Percentiles rank a stretch among this genome's conserved stretches.
These are phyloP conservation scores for Lutraria lutraria DNA, from an alignment of 2,888 invertebrate species.

Conservation along the genomic window DNA sequence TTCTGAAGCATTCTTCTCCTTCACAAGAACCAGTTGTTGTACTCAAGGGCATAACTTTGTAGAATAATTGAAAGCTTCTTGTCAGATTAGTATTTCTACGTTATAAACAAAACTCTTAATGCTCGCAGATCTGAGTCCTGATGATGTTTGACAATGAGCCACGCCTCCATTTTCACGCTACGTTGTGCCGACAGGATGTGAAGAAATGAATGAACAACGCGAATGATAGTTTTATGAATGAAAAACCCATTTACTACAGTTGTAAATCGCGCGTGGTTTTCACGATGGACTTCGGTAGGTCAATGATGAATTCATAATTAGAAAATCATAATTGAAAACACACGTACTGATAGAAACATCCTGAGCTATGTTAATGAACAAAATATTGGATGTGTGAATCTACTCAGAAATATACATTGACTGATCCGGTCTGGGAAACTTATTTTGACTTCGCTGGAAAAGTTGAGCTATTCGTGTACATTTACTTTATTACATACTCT, in stretches of 20 bases:
- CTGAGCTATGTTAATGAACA: background rate
- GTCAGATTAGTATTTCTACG: background rate
- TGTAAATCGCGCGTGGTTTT: slow-evolving; percentile 22
- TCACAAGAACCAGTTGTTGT: slow-evolving; percentile 1
- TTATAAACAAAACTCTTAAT: background rate
- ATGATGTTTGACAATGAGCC: slow-evolving; percentile 22
- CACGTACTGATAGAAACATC: background rate
- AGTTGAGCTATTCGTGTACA: background rate
- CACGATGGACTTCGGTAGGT: background rate
- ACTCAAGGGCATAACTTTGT: background rate
- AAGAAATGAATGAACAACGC: slow-evolving; percentile 28
- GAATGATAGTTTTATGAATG: slow-evolving; percentile 29
- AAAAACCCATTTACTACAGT: slow-evolving; percentile 23
- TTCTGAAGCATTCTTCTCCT: background rate
- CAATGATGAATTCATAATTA: background rate
- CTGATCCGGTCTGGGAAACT: background rate
- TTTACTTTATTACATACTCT: background rate
- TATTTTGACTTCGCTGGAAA: background rate
- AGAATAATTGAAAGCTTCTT: background rate
- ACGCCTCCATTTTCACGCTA: slow-evolving; percentile 35
- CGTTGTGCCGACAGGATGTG: slow-evolving; percentile 21
- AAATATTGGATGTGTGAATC: background rate
- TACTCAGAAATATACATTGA: background rate
- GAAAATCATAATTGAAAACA: background rate
- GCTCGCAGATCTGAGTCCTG: slow-evolving; percentile 11